Evolutionary conservation across 2,113 vertebrate genomes (phyloP).

Genomic region (Oryctolagus cuniculus): DNA sequence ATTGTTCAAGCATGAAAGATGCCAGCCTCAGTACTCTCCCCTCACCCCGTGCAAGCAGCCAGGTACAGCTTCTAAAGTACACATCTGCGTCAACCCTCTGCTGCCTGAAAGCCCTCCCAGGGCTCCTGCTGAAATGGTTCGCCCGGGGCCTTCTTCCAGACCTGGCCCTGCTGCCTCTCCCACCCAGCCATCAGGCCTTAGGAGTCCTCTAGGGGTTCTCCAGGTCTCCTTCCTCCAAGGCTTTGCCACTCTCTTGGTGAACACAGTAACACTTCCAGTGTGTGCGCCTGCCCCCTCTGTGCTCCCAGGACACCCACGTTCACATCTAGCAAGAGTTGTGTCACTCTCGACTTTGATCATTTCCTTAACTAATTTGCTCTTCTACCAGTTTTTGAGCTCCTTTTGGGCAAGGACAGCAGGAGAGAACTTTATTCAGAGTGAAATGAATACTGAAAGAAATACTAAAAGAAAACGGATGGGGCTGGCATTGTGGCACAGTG

Average conservation of each 20-base stretch:
- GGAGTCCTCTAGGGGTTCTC: background rate
- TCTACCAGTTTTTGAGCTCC: background rate
- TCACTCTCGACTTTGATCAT: background rate
- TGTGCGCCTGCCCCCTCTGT: background rate
- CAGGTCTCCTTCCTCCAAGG: background rate
- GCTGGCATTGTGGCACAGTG: too few relatives aligned
- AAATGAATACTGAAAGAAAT: too few relatives aligned
- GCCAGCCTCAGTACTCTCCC: background rate
- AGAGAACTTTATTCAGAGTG: too few relatives aligned
- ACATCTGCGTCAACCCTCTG: background rate
- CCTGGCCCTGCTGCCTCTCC: background rate
- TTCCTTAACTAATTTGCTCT: background rate
- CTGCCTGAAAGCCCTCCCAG: background rate
- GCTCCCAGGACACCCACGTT: background rate
- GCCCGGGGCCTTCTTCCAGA: background rate
- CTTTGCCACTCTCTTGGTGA: background rate
- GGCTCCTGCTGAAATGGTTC: background rate
- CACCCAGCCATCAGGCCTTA: background rate
- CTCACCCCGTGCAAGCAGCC: background rate
- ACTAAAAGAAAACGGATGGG: too few relatives aligned
- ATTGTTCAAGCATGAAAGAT: background rate
- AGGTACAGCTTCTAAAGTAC: background rate
- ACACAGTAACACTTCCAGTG: background rate
- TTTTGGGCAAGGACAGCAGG: background rate
- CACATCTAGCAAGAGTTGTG: background rate